These are phyloP conservation scores for Pavo muticus DNA, from an alignment of 2,113 vertebrate species.

Conservation along the genomic window DNA sequence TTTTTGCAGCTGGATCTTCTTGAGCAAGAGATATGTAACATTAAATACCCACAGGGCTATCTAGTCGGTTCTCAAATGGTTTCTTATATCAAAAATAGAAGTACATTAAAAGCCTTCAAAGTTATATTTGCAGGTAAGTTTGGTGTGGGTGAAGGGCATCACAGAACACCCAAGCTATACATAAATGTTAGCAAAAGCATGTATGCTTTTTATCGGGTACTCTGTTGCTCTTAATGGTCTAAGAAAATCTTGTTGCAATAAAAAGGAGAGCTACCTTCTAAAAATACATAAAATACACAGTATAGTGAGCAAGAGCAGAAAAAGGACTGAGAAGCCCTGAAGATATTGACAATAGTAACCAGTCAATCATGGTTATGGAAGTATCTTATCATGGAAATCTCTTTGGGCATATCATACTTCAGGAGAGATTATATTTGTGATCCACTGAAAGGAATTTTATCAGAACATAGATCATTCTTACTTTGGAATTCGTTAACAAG, in stretches of 20 bases:
- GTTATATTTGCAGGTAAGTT: neutral
- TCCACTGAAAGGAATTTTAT: neutral
- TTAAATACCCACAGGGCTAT: accelerated
- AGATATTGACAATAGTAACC: neutral
- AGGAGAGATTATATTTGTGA: neutral
- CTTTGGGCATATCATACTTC: neutral
- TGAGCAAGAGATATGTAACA: neutral
- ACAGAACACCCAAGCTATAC: neutral
- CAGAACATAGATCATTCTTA: neutral
- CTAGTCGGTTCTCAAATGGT: neutral
- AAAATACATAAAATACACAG: neutral
- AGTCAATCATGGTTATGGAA: accelerated
- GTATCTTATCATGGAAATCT: neutral
- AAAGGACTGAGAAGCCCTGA: neutral
- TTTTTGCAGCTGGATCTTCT: neutral
- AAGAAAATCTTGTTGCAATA: neutral
- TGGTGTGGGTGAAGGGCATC: neutral
- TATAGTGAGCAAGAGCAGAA: neutral
- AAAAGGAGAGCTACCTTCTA: neutral
- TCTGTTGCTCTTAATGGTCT: neutral
- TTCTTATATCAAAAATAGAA: neutral
- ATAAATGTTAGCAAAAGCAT: neutral
- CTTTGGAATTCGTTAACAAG: neutral
- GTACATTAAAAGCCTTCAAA: neutral
- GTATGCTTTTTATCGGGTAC: neutral